Percentiles rank a stretch among this genome's conserved stretches.
Evolutionary conservation across 2,888 invertebrate species (phyloP).

Genomic region (Sphinx pinastri): DNA sequence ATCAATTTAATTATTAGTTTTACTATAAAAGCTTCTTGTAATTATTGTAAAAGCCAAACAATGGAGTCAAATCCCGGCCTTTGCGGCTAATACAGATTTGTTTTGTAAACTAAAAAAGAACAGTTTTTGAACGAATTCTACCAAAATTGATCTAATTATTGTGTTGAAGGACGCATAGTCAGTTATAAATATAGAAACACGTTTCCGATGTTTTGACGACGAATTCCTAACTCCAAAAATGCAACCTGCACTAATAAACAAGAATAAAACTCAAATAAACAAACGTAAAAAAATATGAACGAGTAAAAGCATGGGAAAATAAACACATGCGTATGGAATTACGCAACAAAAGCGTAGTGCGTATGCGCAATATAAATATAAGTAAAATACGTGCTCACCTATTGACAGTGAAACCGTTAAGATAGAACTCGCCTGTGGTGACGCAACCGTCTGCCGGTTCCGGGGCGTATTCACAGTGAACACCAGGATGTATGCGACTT

Average conservation of each 20-base stretch:
- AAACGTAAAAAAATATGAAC: conserved; percentile 7
- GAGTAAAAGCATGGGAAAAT: conserved; percentile 17
- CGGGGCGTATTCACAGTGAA: conserved; percentile 35
- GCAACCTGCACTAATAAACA: background rate
- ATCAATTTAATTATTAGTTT: too few relatives aligned
- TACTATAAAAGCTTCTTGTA: too few relatives aligned
- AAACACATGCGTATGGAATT: conserved; percentile 25
- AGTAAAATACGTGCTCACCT: conserved; percentile 51
- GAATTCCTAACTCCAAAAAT: background rate
- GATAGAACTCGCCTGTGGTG: conserved; percentile 44
- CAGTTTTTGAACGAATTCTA: background rate
- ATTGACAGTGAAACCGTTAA: conserved; percentile 73
- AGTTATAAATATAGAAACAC: background rate
- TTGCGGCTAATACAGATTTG: background rate
- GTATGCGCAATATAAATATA: conserved; percentile 51
- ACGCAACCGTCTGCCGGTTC: conserved; percentile 61
- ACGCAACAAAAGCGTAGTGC: conserved; percentile 37
- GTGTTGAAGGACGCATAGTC: background rate
- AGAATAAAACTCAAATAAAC: background rate
- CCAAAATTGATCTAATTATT: background rate
- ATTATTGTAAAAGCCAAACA: too few relatives aligned
- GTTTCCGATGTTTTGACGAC: background rate
- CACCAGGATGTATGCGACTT: background rate
- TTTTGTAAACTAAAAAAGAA: background rate
- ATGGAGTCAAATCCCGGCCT: too few relatives aligned